These are phyloP conservation scores for Sisor rabdophorus DNA, from an alignment of 2,113 vertebrate species.

Conservation along the genomic window DNA sequence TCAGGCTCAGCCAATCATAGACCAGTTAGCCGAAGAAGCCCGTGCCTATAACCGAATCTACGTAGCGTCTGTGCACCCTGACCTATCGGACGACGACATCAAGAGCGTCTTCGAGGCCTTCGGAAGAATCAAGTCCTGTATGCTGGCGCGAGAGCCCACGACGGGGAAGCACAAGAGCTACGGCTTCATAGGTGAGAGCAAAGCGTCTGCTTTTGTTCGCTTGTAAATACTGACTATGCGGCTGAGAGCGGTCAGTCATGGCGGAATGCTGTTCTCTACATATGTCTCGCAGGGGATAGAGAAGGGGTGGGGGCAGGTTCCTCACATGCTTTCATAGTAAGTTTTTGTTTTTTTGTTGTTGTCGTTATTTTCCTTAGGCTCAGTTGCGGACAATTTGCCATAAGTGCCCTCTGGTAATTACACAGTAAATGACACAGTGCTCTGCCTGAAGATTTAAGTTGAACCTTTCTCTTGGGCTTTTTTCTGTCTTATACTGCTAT, in stretches of 20 bases:
- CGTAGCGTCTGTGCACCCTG: slow-evolving; percentile 93
- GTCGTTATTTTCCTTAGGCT: slow-evolving; percentile 54
- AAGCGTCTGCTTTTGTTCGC: slow-evolving; percentile 4
- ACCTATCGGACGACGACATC: slow-evolving; percentile 95
- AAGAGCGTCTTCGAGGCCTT: slow-evolving; percentile 99
- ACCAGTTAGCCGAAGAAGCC: slow-evolving; percentile 95
- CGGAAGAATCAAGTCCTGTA: slow-evolving; percentile 96
- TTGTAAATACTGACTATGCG: slow-evolving; percentile 48
- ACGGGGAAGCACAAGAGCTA: slow-evolving; percentile 96
- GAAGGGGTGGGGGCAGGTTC: slow-evolving; percentile 52
- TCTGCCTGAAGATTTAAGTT: slow-evolving; percentile 52
- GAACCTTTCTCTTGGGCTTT: slow-evolving; percentile 16
- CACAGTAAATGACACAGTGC: slow-evolving; percentile 54
- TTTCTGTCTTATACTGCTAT: slow-evolving; percentile 43
- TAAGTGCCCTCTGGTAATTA: slow-evolving; percentile 55
- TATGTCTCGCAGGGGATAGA: slow-evolving; percentile 54
- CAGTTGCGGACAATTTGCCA: slow-evolving; percentile 54
- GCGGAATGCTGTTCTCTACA: slow-evolving; percentile 54
- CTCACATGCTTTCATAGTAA: slow-evolving; percentile 56
- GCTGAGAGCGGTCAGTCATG: slow-evolving; percentile 52
- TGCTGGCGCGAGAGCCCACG: slow-evolving; percentile 88
- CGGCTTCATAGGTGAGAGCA: slow-evolving; percentile 90
- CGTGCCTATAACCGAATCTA: slow-evolving; percentile 98
- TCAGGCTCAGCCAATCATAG: slow-evolving; percentile 97
- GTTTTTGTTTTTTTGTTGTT: slow-evolving; percentile 54